These are phyloP conservation scores for Homalodisca vitripennis DNA, from an alignment of 1,140 invertebrate genomes.

Conservation along the genomic window DNA sequence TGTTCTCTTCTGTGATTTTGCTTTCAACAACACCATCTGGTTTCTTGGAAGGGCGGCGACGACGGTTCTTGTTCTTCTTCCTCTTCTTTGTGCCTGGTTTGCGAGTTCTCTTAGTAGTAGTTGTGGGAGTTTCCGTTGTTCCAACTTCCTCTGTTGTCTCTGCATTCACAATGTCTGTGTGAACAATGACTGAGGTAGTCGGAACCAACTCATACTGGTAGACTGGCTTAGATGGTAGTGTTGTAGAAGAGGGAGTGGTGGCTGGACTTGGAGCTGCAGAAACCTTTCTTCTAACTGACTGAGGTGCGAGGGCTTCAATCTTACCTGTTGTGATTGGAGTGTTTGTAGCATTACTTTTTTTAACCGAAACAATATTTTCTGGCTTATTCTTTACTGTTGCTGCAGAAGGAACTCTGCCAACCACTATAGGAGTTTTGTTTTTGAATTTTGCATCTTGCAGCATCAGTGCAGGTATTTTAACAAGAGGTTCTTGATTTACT, in stretches of 20 bases:
- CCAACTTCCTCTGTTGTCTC: slow-evolving; percentile 31
- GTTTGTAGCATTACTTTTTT: slow-evolving; percentile 33
- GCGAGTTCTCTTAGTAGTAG: slow-evolving; percentile 37
- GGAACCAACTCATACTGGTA: slow-evolving; percentile 40
- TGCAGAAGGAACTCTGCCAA: slow-evolving; percentile 41
- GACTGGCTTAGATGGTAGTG: slow-evolving; percentile 36
- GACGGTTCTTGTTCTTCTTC: slow-evolving; percentile 61
- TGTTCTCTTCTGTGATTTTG: slow-evolving; percentile 51
- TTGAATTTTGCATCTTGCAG: slow-evolving; percentile 44
- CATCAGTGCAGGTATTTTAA: slow-evolving; percentile 30
- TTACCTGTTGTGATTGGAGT: slow-evolving; percentile 23
- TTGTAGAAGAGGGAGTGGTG: slow-evolving; percentile 43
- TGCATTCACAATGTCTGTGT: slow-evolving; percentile 33
- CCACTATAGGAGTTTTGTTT: slow-evolving; percentile 43
- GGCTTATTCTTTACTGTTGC: slow-evolving; percentile 33
- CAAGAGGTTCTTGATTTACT: slow-evolving; percentile 13
- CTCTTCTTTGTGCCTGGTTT: slow-evolving; percentile 39
- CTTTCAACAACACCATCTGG: slow-evolving; percentile 45
- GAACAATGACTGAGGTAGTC: slow-evolving; percentile 39
- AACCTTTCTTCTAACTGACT: slow-evolving; percentile 37
- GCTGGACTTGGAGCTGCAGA: slow-evolving; percentile 32
- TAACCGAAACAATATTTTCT: slow-evolving; percentile 23
- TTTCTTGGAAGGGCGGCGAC: slow-evolving; percentile 50
- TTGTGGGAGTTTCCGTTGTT: slow-evolving; percentile 33
- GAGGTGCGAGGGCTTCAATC: slow-evolving; percentile 14